These are phyloP conservation scores for Oscarella lobularis DNA, from an alignment of 37 sponge, comb jelly and placozoan species.

Conservation along the genomic window DNA sequence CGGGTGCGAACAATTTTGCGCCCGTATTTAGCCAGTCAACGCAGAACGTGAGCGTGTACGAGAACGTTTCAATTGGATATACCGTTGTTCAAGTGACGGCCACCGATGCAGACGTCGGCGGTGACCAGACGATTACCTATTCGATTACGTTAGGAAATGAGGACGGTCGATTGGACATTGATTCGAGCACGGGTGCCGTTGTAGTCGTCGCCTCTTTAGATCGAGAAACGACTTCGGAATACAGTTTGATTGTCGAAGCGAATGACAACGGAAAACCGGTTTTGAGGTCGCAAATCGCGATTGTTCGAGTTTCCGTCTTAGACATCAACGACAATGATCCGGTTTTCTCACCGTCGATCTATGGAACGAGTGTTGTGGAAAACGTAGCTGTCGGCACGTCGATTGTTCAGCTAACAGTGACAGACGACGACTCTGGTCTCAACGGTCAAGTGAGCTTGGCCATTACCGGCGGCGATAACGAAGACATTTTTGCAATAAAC, in stretches of 20 bases:
- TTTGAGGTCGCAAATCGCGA: not conserved
- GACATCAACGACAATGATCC: not conserved
- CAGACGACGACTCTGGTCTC: no score
- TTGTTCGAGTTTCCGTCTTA: not conserved
- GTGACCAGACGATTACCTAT: not conserved
- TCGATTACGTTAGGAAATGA: not conserved
- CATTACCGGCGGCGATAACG: no score
- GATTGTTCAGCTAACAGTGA: no score
- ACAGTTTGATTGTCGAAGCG: not conserved
- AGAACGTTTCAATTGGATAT: not conserved
- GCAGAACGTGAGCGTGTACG: not conserved
- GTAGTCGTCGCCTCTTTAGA: not conserved
- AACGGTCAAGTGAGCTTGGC: no score
- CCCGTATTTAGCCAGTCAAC: not conserved
- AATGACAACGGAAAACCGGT: not conserved
- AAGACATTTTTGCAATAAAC: no score
- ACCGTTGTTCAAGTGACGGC: not conserved
- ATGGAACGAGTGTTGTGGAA: no score
- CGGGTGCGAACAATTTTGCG: not conserved
- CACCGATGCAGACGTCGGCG: not conserved
- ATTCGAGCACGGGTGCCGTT: not conserved
- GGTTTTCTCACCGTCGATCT: not conserved
- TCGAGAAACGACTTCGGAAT: not conserved
- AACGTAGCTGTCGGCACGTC: no score
- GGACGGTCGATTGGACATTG: not conserved